Base-by-base conservation (phyloP, 2,797 vertebrate species). In the Saxicola maurus region DNA sequence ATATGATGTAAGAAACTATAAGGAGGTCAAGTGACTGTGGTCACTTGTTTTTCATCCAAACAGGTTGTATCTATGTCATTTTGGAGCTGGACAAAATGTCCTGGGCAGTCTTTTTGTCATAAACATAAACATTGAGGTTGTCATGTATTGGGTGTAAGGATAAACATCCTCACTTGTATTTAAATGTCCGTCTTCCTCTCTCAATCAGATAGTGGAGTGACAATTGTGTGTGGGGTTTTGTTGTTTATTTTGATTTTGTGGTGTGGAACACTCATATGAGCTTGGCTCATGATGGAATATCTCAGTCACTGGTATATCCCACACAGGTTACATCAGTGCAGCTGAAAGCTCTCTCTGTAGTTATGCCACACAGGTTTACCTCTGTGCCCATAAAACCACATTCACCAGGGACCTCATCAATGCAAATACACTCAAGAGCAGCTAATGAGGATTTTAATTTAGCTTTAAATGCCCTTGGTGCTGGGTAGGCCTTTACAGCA, bases 401-500 rank as follows among this genome's bases (percentile, higher is more conserved):
- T 68, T 80, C 95, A 92, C 90, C 40, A 78, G 95, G 75, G 85
- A 94, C 94, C 87, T 95, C 84, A 83, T 91, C 91, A 92, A 91
- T 86, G 86, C 71, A 56, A 96, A 94, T 87, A 81, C 91, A 82
- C 94, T 86, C 87, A 82, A 93, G 93, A 91, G 86, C 87, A 87
- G 86, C 86, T 82, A 83, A 55, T 89, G 68, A 91, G 91, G 93
- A 91, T 94, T 93, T 92, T 90, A 93, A 82, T 92, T 83, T 88
- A 91, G 87, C 59, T 82, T 92, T 95, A 94, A 94, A 68, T 92
- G 68, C 95, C 87, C 88, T 78, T 52, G 68, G 86, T 93, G 89
- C 95, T 94, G 88, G 88, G 85, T 73, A 92, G 87, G 81, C 82
- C 93, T 96, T 95, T 95, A 95, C 48, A 8, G 92, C 93, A 94